Evolutionary conservation across 2,797 vertebrate genomes (phyloP).

Genomic region (Phoeniculus purpureus): DNA sequence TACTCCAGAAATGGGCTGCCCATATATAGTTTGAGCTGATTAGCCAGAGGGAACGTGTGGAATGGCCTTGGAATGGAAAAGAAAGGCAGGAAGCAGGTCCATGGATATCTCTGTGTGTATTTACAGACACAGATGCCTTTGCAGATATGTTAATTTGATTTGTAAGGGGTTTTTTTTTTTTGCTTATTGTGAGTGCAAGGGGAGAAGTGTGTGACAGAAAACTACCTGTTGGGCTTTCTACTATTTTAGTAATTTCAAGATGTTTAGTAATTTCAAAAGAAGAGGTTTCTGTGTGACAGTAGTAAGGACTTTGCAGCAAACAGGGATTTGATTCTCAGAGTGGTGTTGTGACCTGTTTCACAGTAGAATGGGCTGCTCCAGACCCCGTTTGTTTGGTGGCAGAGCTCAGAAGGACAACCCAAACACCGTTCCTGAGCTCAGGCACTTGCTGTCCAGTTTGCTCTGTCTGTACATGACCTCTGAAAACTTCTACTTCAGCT

Average conservation of each 20-base stretch:
- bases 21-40: constrained; percentile 1
- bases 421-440: neutral
- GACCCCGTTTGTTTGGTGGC: neutral
- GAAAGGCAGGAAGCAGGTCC: neutral
- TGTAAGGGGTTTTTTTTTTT: neutral
- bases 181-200: neutral
- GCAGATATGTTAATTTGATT: neutral
- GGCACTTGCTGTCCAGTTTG: neutral
- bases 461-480: neutral
- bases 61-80: neutral
- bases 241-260: neutral
- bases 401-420: neutral
- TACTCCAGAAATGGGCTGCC: constrained; percentile 22
- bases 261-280: neutral
- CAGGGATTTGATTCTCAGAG: neutral
- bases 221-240: neutral
- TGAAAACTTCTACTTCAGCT: neutral
- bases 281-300: neutral
- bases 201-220: neutral
- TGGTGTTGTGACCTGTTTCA: neutral
- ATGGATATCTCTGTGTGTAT: accelerated
- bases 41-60: neutral
- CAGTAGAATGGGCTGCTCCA: neutral
- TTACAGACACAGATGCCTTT: neutral
- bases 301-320: neutral